A percentile compares a stretch with the other conserved stretches of the same genome.
phyloP scores from a whole-genome alignment of 2,888 invertebrate species.

The Chymomyza amoena region DNA sequence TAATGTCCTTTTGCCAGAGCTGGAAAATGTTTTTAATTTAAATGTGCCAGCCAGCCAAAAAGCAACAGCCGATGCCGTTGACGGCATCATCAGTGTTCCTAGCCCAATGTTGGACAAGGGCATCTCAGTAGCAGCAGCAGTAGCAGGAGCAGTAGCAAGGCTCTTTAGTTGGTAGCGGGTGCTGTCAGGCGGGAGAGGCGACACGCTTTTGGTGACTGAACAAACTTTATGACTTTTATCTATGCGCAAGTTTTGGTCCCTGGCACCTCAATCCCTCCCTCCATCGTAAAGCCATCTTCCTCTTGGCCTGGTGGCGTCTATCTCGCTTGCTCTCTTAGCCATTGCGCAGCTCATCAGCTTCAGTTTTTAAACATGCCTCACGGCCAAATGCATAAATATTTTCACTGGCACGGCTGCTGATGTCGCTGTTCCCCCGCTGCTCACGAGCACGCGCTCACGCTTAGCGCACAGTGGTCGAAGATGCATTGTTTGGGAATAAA shows the following conservation, averaged over 20 bases:
- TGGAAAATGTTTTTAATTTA: slow-evolving; percentile 37
- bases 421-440: not conserved
- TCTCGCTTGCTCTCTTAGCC: not conserved
- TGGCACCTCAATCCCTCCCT: not conserved
- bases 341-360: slow-evolving; percentile 39
- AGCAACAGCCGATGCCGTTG: slow-evolving; percentile 36
- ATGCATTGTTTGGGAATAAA: no score
- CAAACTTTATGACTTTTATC: slow-evolving; percentile 66
- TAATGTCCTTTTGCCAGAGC: slow-evolving; percentile 31
- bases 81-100: slow-evolving; percentile 37
- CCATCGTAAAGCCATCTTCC: not conserved
- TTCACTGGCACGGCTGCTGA: slow-evolving; percentile 27
- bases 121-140: no score
- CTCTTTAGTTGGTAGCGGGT: no score
- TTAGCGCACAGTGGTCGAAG: no score
- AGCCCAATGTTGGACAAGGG: slow-evolving; percentile 2
- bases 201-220: slow-evolving; percentile 12
- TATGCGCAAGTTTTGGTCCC: slow-evolving; percentile 49
- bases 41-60: slow-evolving; percentile 29
- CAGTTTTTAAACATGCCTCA: slow-evolving; percentile 56
- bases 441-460: no score
- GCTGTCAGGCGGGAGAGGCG: not conserved
- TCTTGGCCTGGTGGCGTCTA: no score
- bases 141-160: no score
- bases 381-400: slow-evolving; percentile 67